A percentile compares a stretch with the other conserved stretches of the same genome.
These are phyloP conservation scores for Idris sp. DNA, from an alignment of 1,140 invertebrate species.

Conservation along the genomic window DNA sequence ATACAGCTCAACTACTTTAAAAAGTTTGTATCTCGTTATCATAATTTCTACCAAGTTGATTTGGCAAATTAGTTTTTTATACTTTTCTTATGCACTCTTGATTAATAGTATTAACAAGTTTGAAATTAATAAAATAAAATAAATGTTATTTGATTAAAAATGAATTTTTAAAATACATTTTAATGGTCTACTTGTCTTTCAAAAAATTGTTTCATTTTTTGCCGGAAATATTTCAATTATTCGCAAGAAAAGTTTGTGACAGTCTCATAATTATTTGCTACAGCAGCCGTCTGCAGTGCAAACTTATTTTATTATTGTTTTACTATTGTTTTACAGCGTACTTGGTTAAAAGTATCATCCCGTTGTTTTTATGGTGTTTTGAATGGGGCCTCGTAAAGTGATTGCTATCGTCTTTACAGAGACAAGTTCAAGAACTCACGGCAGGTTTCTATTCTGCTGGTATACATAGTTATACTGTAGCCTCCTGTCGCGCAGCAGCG, in stretches of 20 bases:
- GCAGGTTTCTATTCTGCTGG: conserved; percentile 18
- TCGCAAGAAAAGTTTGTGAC: background rate
- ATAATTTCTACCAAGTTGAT: conserved; percentile 34
- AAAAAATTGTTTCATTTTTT: too few species aligned
- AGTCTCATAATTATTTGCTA: conserved; percentile 12
- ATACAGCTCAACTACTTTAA: conserved; percentile 23
- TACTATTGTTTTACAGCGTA: conserved; percentile 13
- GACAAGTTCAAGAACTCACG: conserved; percentile 38
- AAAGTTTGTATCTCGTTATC: conserved; percentile 50
- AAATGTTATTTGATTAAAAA: too few species aligned
- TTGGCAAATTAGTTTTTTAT: conserved; percentile 40
- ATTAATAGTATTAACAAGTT: too few species aligned
- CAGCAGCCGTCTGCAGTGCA: conserved; percentile 4
- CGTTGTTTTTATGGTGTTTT: conserved; percentile 52
- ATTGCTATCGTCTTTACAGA: conserved; percentile 51
- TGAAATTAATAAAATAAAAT: background rate
- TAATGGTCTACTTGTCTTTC: too few species aligned
- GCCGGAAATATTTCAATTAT: background rate
- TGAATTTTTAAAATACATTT: too few species aligned
- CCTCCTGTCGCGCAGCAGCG: conserved; percentile 4
- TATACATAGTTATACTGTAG: too few species aligned
- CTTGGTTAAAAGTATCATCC: conserved; percentile 28
- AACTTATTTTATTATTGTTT: too few species aligned
- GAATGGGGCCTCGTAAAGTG: conserved; percentile 55
- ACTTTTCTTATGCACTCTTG: too few species aligned